Evolutionary conservation across 2,888 invertebrate genomes (phyloP).

Genomic region (Nysson spinosus): DNA sequence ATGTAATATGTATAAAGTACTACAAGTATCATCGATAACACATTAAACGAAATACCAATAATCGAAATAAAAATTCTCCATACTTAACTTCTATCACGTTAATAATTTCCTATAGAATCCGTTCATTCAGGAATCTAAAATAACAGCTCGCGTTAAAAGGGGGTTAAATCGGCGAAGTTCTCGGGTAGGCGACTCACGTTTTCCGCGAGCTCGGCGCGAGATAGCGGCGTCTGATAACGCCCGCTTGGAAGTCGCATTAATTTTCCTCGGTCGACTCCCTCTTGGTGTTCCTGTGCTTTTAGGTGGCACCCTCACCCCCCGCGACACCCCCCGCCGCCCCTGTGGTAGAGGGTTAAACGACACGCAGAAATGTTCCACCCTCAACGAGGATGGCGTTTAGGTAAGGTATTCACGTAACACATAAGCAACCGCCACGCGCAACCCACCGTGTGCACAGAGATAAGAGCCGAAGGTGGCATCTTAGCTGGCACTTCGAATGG

Average conservation of each 20-base stretch:
- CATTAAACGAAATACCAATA: too few relatives aligned
- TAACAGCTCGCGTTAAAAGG: too few relatives aligned
- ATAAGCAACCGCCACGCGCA: conserved; percentile 75
- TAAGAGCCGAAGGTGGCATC: conserved; percentile 72
- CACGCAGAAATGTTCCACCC: conserved; percentile 55
- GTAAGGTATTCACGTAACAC: conserved; percentile 77
- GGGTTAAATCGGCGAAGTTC: conserved; percentile 68
- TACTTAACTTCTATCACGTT: too few relatives aligned
- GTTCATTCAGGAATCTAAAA: too few relatives aligned
- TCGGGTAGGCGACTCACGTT: conserved; percentile 73
- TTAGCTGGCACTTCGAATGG: conserved; percentile 68
- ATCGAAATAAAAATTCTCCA: too few relatives aligned
- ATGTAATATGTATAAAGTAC: too few relatives aligned
- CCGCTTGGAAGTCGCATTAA: conserved; percentile 68
- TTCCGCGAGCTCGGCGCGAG: conserved; percentile 64
- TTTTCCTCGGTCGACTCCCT: conserved; percentile 64
- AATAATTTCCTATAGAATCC: too few relatives aligned
- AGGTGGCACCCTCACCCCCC: neutral
- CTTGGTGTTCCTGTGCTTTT: conserved; percentile 16
- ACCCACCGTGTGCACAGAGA: conserved; percentile 75
- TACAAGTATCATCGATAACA: too few relatives aligned
- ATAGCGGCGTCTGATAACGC: conserved; percentile 69
- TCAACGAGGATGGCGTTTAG: conserved; percentile 61
- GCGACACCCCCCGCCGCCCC: conserved; percentile 6
- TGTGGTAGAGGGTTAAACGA: conserved; percentile 28